Evolutionary conservation across 2,797 vertebrate species (phyloP).

Genomic region (Ceryle rudis): DNA sequence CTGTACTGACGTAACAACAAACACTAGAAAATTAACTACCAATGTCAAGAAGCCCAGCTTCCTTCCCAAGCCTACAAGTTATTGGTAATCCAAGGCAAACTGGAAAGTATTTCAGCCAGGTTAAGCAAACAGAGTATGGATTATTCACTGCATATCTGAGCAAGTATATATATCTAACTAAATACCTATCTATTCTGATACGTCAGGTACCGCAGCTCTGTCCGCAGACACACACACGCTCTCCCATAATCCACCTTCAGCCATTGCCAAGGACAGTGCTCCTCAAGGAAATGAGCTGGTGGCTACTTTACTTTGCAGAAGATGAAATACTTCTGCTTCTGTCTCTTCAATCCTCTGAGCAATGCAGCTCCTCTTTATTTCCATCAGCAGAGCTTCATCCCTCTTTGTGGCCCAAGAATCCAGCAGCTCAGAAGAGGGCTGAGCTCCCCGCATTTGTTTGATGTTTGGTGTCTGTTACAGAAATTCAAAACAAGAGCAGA

Average conservation of each 20-base stretch:
- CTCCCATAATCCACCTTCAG: neutral
- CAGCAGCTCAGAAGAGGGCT: neutral
- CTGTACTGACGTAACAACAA: neutral
- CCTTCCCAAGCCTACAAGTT: neutral
- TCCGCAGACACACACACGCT: neutral
- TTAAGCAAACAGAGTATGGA: neutral
- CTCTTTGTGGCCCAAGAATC: slow-evolving; percentile 50
- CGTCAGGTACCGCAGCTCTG: neutral
- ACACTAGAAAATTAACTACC: neutral
- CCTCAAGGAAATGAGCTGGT: neutral
- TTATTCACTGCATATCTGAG: neutral
- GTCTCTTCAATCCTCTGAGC: slow-evolving; percentile 80
- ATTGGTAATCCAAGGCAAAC: neutral
- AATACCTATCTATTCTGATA: neutral
- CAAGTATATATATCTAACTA: neutral
- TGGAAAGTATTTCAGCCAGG: neutral
- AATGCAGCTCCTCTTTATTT: slow-evolving; percentile 77
- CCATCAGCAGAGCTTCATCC: slow-evolving; percentile 78
- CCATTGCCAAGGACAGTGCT: neutral
- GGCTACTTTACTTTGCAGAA: slow-evolving; percentile 14
- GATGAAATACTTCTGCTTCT: slow-evolving; percentile 75
- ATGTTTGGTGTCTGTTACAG: neutral
- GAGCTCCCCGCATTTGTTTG: neutral
- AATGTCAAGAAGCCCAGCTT: neutral
- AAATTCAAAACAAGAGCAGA: neutral